These are phyloP conservation scores for Oreochromis tanganicae DNA, from an alignment of 2,113 vertebrate genomes.

Conservation along the genomic window DNA sequence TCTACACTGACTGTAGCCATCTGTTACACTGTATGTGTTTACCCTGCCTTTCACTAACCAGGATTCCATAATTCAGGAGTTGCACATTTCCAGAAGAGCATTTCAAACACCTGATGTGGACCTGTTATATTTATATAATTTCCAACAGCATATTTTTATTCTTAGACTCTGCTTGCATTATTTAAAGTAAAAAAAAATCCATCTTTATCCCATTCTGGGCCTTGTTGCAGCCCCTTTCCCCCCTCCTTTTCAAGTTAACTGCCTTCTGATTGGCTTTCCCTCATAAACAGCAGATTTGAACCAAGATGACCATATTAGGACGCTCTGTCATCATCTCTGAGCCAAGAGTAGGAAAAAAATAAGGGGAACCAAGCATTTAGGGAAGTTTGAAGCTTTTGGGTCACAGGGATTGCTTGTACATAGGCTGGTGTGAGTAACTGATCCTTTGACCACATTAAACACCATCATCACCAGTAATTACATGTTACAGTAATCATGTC, in stretches of 20 bases:
- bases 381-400: not conserved
- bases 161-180: not conserved
- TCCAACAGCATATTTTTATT: not conserved
- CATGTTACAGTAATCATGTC: not conserved
- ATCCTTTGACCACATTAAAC: not conserved
- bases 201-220: not conserved
- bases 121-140: not conserved
- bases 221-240: not conserved
- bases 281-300: not conserved
- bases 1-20: not conserved
- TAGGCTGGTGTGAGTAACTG: not conserved
- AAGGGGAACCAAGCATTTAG: not conserved
- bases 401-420: not conserved
- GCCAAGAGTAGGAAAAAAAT: not conserved
- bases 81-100: not conserved
- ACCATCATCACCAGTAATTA: too few species aligned
- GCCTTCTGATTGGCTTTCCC: not conserved
- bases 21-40: constrained; percentile 9
- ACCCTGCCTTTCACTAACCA: not conserved
- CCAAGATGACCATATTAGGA: not conserved
- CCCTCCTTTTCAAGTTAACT: not conserved
- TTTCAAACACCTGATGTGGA: constrained; percentile 7
- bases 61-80: not conserved
- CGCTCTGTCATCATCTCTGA: not conserved
- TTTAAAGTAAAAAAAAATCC: not conserved